phyloP scores from a whole-genome alignment of 2,888 invertebrate species.

The Timema podura region DNA sequence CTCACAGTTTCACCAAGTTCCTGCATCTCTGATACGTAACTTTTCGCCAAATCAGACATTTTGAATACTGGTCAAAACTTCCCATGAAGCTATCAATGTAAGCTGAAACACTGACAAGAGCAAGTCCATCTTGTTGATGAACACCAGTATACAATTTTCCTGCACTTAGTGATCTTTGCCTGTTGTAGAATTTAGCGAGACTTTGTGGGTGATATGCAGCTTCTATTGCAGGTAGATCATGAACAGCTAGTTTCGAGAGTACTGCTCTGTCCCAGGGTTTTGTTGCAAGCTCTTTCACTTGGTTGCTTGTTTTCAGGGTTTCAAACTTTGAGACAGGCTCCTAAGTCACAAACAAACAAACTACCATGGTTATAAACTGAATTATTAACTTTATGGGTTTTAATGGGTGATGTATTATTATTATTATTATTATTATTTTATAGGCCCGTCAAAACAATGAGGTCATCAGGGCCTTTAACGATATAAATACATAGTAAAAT shows the following conservation, averaged over 20 bases:
- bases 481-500: too few relatives aligned
- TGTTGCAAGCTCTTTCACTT: background rate
- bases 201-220: background rate
- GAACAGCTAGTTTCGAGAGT: background rate
- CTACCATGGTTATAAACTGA: background rate
- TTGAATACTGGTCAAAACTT: background rate
- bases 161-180: slow-evolving; percentile 6
- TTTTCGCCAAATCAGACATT: background rate
- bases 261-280: slow-evolving; percentile 3
- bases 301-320: background rate
- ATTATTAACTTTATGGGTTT: background rate
- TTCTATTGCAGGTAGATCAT: slow-evolving; percentile 11
- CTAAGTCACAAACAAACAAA: background rate
- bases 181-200: slow-evolving; percentile 5
- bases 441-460: too few relatives aligned
- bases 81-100: background rate
- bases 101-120: background rate
- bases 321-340: background rate
- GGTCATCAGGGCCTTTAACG: too few relatives aligned
- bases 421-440: background rate
- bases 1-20: background rate
- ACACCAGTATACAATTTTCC: background rate
- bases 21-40: background rate
- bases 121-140: background rate
- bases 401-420: background rate